Conservation (phyloP, 53 echinoderm and acorn worm genomes). For the Hippasteria phrygiana region DNA sequence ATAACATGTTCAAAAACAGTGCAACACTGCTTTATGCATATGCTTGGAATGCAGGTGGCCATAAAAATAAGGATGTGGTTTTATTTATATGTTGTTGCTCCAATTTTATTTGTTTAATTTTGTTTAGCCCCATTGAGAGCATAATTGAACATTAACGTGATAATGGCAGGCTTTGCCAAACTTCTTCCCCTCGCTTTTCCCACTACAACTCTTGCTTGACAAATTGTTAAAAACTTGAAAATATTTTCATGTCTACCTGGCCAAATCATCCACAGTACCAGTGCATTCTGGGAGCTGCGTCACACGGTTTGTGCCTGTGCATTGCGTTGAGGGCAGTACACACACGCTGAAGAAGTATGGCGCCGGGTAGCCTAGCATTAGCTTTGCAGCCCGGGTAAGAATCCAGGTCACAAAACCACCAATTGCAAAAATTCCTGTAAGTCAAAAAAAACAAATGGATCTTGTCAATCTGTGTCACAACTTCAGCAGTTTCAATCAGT, state of each 20-base stretch:
- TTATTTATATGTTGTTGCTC: too few species aligned
- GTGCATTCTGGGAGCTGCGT: slow-evolving; percentile 63
- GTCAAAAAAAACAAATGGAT: background rate
- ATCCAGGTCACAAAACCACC: slow-evolving; percentile 88
- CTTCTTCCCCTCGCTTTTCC: too few species aligned
- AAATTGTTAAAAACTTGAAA: background rate
- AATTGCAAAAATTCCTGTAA: slow-evolving; percentile 77
- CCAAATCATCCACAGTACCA: slow-evolving; percentile 37
- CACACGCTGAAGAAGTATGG: slow-evolving; percentile 89
- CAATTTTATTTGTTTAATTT: too few species aligned
- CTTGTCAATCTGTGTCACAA: background rate
- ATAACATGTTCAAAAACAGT: too few species aligned
- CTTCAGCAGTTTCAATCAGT: too few species aligned
- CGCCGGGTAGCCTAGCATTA: slow-evolving; percentile 82
- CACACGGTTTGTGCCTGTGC: slow-evolving; percentile 39
- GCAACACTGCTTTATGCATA: too few species aligned
- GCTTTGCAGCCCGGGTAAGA: slow-evolving; percentile 72
- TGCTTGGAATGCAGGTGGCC: too few species aligned
- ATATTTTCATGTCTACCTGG: slow-evolving; percentile 30
- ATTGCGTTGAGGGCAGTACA: slow-evolving; percentile 58
- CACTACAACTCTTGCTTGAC: background rate
- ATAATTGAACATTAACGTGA: too few species aligned
- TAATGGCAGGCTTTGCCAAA: too few species aligned
- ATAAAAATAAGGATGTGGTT: too few species aligned
- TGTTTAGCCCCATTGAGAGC: too few species aligned